Evolutionary conservation across 2,888 invertebrate genomes (phyloP), one percentile per base, ranked within the genome.

Genomic region (Pocota personata): DNA sequence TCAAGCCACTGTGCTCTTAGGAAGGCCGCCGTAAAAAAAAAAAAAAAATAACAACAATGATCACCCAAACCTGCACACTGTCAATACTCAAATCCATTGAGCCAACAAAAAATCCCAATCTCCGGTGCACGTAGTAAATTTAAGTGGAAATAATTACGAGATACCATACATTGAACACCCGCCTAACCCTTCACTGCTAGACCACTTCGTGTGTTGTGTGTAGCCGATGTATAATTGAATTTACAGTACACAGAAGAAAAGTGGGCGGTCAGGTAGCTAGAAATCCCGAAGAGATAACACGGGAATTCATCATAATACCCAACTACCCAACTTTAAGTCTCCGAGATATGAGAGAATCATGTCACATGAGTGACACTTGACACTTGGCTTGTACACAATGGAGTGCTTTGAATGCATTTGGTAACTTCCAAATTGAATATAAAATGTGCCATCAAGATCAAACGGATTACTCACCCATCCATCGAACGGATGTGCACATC

Each of bases 331-430:
- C n/a, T 69, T 62, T 80, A 69, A 79, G 73, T 69, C 67, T 19
- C 55, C 24, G 48, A 40, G 60, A 72, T 71, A 79, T 67, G 76
- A 86, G 86, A 72, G 72, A 86, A 82, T 58, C 86, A 82, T 82
- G 82, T 86, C 76, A 55, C 72, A 66, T 77, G 82, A 80, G 46
- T 82, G 86, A 86, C 86, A 86, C 82, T 82, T 86, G 86, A 86
- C 82, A 82, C 71, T 84, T 55, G 71, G 40, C 32, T 48, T 62
- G 71, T 72, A 78, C 67, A 83, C 66, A 80, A 80, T 72, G 64
- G 62, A 79, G 62, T 60, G 64, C 62, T 66, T 67, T 37, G 30
- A 77, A 82, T 82, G 86, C 86, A 77, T 86, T 77, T 67, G 67
- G 66, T 48, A 72, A 72, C 57, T 46, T 72, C 48, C 8, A 67